Conservation (phyloP, 2,888 invertebrate species). For the Limenitis camilla region DNA sequence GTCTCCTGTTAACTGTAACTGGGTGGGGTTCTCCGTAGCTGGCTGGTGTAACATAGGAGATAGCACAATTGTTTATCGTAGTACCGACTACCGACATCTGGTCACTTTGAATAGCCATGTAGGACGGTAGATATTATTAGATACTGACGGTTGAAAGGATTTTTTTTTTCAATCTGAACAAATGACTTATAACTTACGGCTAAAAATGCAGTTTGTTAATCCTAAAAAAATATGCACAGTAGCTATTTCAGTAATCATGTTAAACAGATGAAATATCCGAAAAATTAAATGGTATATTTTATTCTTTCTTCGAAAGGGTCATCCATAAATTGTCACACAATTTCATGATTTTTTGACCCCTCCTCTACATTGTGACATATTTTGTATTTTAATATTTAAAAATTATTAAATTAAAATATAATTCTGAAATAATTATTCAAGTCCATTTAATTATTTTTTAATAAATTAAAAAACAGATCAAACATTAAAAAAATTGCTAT, state of each 20-base stretch:
- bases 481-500: no score
- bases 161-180: neutral
- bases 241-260: constrained; percentile 2
- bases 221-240: neutral
- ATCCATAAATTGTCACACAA: no score
- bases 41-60: constrained; percentile 28
- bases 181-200: neutral
- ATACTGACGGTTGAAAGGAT: neutral
- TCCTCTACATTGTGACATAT: no score
- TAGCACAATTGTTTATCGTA: constrained; percentile 27
- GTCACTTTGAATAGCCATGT: constrained; percentile 8
- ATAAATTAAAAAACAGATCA: no score
- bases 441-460: no score
- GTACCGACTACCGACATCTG: constrained; percentile 25
- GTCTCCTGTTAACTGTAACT: constrained; percentile 15
- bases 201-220: no score
- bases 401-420: no score
- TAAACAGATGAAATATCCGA: neutral
- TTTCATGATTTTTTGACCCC: no score
- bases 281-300: no score
- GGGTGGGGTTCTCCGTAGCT: constrained; percentile 26
- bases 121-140: neutral
- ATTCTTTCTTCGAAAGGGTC: no score
- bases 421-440: no score
- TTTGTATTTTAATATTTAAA: no score